Evolutionary conservation across 2,888 invertebrate species (phyloP).

Genomic region (Epinotia ramella): DNA sequence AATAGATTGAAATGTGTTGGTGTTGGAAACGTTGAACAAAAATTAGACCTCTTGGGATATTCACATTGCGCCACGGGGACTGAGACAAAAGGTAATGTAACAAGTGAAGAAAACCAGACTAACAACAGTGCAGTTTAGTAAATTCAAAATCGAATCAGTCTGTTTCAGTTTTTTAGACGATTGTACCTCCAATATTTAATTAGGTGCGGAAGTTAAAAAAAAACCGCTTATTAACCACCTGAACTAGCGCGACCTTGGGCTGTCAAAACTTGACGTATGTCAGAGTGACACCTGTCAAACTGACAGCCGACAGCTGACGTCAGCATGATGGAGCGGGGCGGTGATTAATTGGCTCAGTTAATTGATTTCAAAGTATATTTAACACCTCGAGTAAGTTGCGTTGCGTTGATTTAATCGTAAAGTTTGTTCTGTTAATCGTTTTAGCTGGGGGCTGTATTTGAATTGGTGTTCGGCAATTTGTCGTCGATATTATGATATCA

Average conservation of each 20-base stretch:
- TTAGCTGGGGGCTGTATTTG: conserved; percentile 35
- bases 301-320: conserved; percentile 66
- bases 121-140: not conserved
- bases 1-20: no score
- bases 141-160: not conserved
- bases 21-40: no score
- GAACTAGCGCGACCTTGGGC: conserved; percentile 63
- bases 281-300: conserved; percentile 67
- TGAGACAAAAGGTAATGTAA: not conserved
- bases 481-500: conserved; percentile 30
- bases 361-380: conserved; percentile 62
- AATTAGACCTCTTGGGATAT: no score
- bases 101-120: not conserved
- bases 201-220: conserved; percentile 31
- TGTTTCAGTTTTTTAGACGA: not conserved
- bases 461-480: conserved; percentile 11
- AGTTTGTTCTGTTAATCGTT: conserved; percentile 34
- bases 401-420: conserved; percentile 23
- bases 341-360: conserved; percentile 66
- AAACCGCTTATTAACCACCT: conserved; percentile 51
- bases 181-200: conserved; percentile 6
- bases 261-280: conserved; percentile 70
- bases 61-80: no score
- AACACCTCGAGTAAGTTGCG: conserved; percentile 39
- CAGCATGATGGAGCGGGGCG: conserved; percentile 58